Evolutionary conservation across 1,140 invertebrate species (phyloP).

Genomic region (Lepidurus packardi): DNA sequence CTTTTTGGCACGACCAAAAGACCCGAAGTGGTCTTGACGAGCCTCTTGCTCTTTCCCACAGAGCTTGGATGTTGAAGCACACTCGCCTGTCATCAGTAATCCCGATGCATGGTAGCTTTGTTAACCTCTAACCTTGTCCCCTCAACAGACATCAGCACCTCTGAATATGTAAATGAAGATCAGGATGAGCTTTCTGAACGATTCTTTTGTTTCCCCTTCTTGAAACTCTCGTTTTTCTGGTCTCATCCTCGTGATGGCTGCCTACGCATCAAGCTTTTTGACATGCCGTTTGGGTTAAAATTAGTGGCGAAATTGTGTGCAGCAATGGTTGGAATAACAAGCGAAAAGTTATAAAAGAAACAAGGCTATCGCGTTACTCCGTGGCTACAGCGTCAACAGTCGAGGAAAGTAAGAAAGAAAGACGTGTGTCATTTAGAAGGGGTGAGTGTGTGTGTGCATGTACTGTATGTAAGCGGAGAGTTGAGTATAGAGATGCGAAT

Average conservation of each 20-base stretch:
- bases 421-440: too few relatives aligned
- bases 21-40: not conserved
- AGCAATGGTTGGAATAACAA: not conserved
- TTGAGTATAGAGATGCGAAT: not conserved
- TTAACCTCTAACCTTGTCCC: constrained; percentile 18
- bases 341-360: not conserved
- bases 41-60: not conserved
- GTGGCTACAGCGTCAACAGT: too few relatives aligned
- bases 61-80: constrained; percentile 1
- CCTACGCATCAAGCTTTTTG: not conserved
- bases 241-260: not conserved
- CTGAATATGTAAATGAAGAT: not conserved
- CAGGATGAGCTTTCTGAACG: not conserved
- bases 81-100: not conserved
- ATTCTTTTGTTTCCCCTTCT: not conserved
- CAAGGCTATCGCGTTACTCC: too few relatives aligned
- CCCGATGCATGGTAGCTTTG: constrained; percentile 13
- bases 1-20: not conserved
- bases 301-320: not conserved
- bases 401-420: too few relatives aligned
- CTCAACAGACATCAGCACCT: constrained; percentile 11
- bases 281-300: not conserved
- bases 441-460: too few relatives aligned
- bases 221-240: not conserved
- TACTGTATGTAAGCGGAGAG: too few relatives aligned